Evolutionary conservation across 2,888 invertebrate genomes (phyloP).

Genomic region (Drosophila melanosoma): DNA sequence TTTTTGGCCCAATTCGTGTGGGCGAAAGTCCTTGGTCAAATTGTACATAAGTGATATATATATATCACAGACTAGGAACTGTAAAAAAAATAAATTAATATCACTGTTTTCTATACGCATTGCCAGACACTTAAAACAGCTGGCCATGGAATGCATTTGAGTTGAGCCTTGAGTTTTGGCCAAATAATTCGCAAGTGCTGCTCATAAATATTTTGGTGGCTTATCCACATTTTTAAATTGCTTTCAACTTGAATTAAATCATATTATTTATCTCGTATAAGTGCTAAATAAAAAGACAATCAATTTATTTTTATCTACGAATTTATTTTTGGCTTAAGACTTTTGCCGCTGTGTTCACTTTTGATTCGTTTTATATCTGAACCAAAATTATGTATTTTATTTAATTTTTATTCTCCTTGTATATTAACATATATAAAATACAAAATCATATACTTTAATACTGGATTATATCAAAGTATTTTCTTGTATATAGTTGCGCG

Average conservation of each 20-base stretch:
- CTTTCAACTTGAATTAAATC: neutral
- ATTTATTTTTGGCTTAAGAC: neutral
- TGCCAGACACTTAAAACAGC: neutral
- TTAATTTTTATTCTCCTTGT: neutral
- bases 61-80: neutral
- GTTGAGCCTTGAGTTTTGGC: neutral
- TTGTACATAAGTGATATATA: slow-evolving; percentile 3
- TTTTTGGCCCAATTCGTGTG: slow-evolving; percentile 24
- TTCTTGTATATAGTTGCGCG: slow-evolving; percentile 31
- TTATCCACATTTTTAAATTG: neutral
- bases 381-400: neutral
- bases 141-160: neutral
- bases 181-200: neutral
- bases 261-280: neutral
- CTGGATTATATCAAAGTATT: slow-evolving; percentile 19
- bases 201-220: neutral
- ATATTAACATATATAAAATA: neutral
- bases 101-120: neutral
- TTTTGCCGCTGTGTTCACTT: neutral
- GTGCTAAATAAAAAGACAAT: neutral
- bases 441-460: slow-evolving; percentile 36
- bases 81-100: neutral
- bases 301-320: neutral
- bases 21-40: slow-evolving; percentile 56
- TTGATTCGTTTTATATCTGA: neutral